A percentile compares a stretch with the other conserved stretches of the same genome.
These are phyloP conservation scores for Ctenosaura bakeri DNA, from an alignment of 2,797 vertebrate species.

Conservation along the genomic window DNA sequence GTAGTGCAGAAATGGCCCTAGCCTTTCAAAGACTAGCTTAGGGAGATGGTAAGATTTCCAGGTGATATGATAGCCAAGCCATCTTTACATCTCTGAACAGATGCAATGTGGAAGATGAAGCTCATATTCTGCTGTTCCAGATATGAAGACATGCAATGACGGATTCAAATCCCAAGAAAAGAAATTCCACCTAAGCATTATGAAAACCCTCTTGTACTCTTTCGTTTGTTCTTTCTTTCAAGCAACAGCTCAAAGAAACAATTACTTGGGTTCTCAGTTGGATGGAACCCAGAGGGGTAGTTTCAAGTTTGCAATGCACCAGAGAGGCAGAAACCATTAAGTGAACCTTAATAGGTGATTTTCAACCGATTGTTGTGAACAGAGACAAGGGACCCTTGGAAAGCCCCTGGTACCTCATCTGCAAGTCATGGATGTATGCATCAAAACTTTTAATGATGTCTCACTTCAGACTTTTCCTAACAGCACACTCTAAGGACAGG, in stretches of 20 bases:
- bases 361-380: constrained; percentile 39
- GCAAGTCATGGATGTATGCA: background rate
- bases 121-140: too few relatives aligned
- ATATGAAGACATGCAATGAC: too few relatives aligned
- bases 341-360: constrained; percentile 64
- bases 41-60: too few relatives aligned
- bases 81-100: too few relatives aligned
- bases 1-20: too few relatives aligned
- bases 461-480: background rate
- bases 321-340: constrained; percentile 8
- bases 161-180: too few relatives aligned
- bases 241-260: background rate
- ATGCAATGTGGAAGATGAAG: too few relatives aligned
- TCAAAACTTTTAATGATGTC: background rate
- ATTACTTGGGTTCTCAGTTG: background rate
- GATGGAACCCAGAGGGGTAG: background rate
- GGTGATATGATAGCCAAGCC: too few relatives aligned
- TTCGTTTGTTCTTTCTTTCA: background rate
- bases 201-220: too few relatives aligned
- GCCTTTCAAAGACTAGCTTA: too few relatives aligned
- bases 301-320: background rate
- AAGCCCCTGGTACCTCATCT: constrained; percentile 60
- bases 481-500: background rate
- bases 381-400: constrained; percentile 51
- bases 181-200: too few relatives aligned